Conservation (phyloP, 2,113 vertebrate genomes). For the Mesocricetus auratus region DNA sequence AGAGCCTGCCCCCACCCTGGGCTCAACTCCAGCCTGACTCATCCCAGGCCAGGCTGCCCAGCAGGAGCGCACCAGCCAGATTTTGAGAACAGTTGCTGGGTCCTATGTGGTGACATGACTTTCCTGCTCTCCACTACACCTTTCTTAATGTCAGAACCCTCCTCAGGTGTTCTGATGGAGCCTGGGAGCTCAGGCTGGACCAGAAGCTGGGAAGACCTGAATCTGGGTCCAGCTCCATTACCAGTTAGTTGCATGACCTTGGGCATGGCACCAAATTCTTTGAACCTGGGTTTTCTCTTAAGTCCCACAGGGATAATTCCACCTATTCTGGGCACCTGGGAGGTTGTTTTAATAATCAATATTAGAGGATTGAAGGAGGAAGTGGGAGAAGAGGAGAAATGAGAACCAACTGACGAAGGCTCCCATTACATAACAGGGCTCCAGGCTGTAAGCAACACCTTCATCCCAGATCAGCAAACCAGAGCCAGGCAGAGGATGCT, state of each 20-base stretch:
- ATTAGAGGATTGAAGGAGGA: neutral
- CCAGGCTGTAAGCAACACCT: neutral
- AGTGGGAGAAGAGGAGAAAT: neutral
- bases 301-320: neutral
- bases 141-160: neutral
- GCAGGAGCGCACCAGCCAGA: neutral
- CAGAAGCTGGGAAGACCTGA: neutral
- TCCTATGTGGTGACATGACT: neutral
- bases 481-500: neutral
- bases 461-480: neutral
- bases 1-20: neutral
- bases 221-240: neutral
- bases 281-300: neutral
- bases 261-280: too few relatives aligned
- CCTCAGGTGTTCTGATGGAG: neutral
- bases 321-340: neutral
- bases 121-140: neutral
- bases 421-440: neutral
- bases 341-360: neutral
- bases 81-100: neutral
- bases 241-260: neutral
- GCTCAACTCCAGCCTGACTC: neutral
- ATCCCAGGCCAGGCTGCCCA: too few relatives aligned
- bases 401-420: neutral
- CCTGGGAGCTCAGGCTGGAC: neutral